A percentile compares a stretch with the other conserved stretches of the same genome.
phyloP scores from a whole-genome alignment of 2,113 vertebrate species.

The Lophius piscatorius region DNA sequence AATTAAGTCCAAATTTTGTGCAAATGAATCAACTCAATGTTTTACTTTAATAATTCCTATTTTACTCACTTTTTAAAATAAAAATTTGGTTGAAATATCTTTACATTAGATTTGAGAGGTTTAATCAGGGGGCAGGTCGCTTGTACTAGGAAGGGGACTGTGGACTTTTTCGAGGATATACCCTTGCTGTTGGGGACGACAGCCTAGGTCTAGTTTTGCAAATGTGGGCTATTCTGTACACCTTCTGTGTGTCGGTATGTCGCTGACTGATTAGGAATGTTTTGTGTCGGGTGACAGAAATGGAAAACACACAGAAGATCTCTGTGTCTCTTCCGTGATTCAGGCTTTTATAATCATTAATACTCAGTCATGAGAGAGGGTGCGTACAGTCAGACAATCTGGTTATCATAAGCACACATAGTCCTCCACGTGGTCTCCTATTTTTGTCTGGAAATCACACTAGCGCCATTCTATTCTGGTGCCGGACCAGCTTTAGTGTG shows the following conservation, averaged over 20 bases:
- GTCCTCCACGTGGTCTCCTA: constrained; percentile 36
- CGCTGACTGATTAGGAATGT: neutral
- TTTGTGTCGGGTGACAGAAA: neutral
- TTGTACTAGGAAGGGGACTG: no score
- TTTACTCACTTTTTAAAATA: no score
- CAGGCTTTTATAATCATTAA: constrained; percentile 42
- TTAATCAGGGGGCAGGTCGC: no score
- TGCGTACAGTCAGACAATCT: constrained; percentile 33
- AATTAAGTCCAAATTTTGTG: no score
- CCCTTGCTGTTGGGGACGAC: no score
- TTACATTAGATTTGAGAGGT: no score
- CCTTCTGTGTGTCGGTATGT: neutral
- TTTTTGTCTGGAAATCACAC: constrained; percentile 51
- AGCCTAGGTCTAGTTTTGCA: constrained; percentile 12
- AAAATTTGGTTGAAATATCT: no score
- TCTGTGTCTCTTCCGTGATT: constrained; percentile 14
- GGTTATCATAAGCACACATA: constrained; percentile 23
- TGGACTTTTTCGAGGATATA: no score
- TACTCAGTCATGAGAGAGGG: constrained; percentile 43
- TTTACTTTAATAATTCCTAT: no score
- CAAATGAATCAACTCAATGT: no score
- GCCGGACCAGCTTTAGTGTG: constrained; percentile 36
- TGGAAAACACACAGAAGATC: constrained; percentile 1
- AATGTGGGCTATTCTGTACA: constrained; percentile 8
- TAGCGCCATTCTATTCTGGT: constrained; percentile 28